Evolutionary conservation across 1,140 invertebrate species (phyloP), one percentile per base, ranked within the genome.

Genomic region (Drosophila obscura): DNA sequence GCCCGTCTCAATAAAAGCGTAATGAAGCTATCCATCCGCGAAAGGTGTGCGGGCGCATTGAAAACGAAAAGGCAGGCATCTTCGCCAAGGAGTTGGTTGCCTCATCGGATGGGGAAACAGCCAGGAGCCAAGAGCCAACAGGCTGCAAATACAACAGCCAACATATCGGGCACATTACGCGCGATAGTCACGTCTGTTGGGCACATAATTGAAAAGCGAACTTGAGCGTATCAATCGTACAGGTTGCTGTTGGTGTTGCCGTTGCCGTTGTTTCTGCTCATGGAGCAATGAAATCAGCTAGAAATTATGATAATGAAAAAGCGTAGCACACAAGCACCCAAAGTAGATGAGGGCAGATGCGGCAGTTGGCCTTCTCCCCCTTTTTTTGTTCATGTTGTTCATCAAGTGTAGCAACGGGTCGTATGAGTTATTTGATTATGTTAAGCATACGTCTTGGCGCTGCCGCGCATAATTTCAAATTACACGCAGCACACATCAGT

Each of bases 371-470:
- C 41, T n/a, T 51, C 5, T 11, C 2, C 28, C 41, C 16, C 2
- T 13, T 24, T 15, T 65, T 59, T 67, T 77, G 72, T 31, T 46
- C 51, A 39, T 41, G 41, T 53, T 73, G 60, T 75, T 75, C 56
- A 67, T 75, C 53, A 75, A 73, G 63, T 46, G 61, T 55, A 7
- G 31, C 50, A 13, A 76, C 53, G 45, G 48, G 66, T 79, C 83
- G 79, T 82, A 76, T 87, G 83, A 88, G 82, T 83, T 87, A 87
- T 88, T 87, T 88, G 79, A 88, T 87, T 87, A 87, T 82, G 83
- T 87, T 87, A 76, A 85, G 82, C 79, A 87, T 82, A 82, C 82
- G 78, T 77, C 60, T 44, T 50, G 53, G 57, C 61, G 72, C 74
- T 72, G 66, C 43, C 63, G 50, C 69, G 83, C 82, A 88, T 85